These are phyloP conservation scores for Bhutanitis thaidina DNA, from an alignment of 2,888 invertebrate species.

Conservation along the genomic window DNA sequence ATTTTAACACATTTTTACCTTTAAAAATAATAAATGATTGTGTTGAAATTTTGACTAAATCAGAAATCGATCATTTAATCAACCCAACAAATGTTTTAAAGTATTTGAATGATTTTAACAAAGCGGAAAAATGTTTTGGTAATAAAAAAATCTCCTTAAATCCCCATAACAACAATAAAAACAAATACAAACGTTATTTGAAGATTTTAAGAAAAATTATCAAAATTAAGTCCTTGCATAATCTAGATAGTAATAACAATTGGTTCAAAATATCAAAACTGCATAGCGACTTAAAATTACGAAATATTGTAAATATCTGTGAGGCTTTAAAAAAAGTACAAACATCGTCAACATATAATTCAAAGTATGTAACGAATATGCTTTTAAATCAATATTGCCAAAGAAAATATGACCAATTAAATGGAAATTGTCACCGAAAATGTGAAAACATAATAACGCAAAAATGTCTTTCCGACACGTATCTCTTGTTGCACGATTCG, in stretches of 20 bases:
- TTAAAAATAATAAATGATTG: slow-evolving; percentile 8
- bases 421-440: neutral
- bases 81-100: neutral
- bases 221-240: neutral
- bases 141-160: slow-evolving; percentile 4
- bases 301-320: neutral
- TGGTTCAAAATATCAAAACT: neutral
- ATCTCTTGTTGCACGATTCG: slow-evolving; percentile 7
- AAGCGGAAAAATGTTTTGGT: neutral
- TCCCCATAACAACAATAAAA: neutral
- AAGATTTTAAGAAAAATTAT: slow-evolving; percentile 2
- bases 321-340: slow-evolving; percentile 10
- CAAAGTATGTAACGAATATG: slow-evolving; percentile 15
- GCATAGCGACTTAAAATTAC: neutral
- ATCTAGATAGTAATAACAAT: neutral
- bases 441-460: neutral
- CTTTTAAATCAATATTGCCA: slow-evolving; percentile 14
- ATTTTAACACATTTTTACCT: slow-evolving; percentile 2
- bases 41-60: neutral
- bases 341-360: slow-evolving; percentile 5
- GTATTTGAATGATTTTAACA: neutral
- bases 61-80: neutral
- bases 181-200: slow-evolving; percentile 7
- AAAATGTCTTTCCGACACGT: slow-evolving; percentile 19
- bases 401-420: neutral